Conservation (phyloP, 2,113 vertebrate genomes). For the Hippocampus guttulatus region DNA sequence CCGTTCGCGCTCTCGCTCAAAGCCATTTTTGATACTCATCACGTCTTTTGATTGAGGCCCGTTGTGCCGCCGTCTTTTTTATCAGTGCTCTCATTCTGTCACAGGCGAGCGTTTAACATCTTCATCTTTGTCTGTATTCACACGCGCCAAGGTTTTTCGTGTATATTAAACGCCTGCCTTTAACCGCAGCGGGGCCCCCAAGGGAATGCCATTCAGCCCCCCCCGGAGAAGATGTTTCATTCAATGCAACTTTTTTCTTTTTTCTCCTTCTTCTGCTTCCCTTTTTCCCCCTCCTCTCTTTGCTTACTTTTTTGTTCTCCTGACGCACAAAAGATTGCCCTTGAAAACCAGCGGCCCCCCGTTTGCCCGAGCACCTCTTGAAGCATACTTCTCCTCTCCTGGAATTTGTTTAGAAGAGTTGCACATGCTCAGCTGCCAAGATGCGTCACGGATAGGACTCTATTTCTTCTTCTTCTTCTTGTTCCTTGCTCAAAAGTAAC, state of each 20-base stretch:
- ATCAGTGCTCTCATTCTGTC: conserved; percentile 39
- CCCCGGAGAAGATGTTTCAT: conserved; percentile 7
- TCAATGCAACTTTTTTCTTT: conserved; percentile 1
- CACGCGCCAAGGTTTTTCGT: conserved; percentile 36
- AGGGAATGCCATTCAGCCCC: conserved; percentile 31
- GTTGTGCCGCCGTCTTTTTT: conserved; percentile 24
- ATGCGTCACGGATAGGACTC: no score
- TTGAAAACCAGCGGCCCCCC: not conserved
- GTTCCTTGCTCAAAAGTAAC: no score
- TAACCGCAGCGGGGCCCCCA: conserved; percentile 9
- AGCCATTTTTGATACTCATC: conserved; percentile 9
- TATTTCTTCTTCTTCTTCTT: no score
- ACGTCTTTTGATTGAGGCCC: conserved; percentile 16
- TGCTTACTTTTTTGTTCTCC: not conserved
- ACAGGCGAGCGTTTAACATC: conserved; percentile 17
- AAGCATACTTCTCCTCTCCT: not conserved
- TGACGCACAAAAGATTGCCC: not conserved
- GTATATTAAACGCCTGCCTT: conserved; percentile 26
- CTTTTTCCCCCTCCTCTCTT: not conserved
- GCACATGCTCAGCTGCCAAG: no score
- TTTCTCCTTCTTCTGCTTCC: not conserved
- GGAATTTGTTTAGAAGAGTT: not conserved
- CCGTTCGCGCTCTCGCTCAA: not conserved
- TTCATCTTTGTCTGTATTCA: conserved; percentile 30
- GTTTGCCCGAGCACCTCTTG: not conserved